Evolutionary conservation across 2,113 vertebrate species (phyloP).

Genomic region (Gasterosteus nipponicus): DNA sequence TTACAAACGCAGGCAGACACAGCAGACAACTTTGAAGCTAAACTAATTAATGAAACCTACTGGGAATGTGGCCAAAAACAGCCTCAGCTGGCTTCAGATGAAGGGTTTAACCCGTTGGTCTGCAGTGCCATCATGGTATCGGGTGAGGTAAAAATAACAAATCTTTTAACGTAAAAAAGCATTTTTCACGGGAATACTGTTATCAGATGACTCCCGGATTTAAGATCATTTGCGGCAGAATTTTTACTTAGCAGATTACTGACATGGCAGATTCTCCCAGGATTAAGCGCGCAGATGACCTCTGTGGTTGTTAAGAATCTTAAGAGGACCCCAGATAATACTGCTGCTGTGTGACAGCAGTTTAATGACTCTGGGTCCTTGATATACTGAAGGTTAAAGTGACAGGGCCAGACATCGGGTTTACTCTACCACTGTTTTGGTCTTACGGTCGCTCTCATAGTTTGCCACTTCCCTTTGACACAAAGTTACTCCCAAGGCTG

Average conservation of each 20-base stretch:
- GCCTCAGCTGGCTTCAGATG: neutral
- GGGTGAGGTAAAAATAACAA: neutral
- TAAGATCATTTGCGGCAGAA: conserved; percentile 13
- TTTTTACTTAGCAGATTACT: conserved; percentile 25
- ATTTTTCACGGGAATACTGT: conserved; percentile 2
- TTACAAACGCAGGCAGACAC: neutral
- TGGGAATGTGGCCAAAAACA: neutral
- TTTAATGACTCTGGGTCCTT: conserved; percentile 28
- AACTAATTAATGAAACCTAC: neutral
- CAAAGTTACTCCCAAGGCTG: no score
- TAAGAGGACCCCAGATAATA: conserved; percentile 35
- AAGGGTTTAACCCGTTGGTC: neutral
- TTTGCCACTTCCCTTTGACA: conserved; percentile 10
- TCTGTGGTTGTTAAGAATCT: conserved; percentile 43
- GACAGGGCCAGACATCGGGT: neutral
- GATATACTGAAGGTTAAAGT: neutral
- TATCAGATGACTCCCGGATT: conserved; percentile 30
- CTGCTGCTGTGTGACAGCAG: conserved; percentile 24
- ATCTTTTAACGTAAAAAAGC: neutral
- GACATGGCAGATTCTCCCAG: conserved; percentile 27
- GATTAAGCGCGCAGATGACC: conserved; percentile 33
- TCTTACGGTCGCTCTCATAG: conserved; percentile 26
- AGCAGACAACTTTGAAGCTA: neutral
- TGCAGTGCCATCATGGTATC: neutral
- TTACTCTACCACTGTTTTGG: conserved; percentile 32